These are phyloP conservation scores for Timandra comae DNA, from an alignment of 2,888 invertebrate species.

Conservation along the genomic window DNA sequence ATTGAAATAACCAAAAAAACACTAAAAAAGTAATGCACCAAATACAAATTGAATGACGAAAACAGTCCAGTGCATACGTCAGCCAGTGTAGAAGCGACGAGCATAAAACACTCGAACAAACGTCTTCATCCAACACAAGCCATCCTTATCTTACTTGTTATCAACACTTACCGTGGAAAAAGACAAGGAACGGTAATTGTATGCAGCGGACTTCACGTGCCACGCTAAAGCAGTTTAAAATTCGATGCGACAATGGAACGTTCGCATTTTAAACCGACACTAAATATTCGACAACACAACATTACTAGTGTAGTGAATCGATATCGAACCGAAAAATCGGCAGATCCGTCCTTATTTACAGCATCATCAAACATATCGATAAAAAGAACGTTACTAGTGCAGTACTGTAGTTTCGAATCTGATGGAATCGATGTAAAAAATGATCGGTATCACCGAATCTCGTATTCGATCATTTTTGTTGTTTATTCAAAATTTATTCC, in stretches of 20 bases:
- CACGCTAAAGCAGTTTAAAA: conserved; percentile 11
- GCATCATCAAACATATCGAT: conserved; percentile 5
- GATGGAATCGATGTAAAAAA: conserved; percentile 13
- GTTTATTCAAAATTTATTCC: conserved; percentile 64
- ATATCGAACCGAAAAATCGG: neutral
- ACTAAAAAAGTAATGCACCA: neutral
- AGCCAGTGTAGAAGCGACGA: conserved; percentile 23
- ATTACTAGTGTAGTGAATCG: conserved; percentile 2
- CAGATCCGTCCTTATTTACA: conserved; percentile 1
- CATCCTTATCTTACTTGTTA: conserved; percentile 33
- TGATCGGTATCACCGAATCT: conserved; percentile 23
- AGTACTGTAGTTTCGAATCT: conserved; percentile 3
- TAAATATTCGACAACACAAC: conserved; percentile 5
- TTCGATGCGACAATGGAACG: conserved; percentile 16
- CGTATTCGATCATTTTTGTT: conserved; percentile 59
- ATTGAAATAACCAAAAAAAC: no score
- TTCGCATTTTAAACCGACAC: conserved; percentile 23
- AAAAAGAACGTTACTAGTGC: conserved; percentile 8
- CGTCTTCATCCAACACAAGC: conserved; percentile 38
- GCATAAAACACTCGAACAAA: conserved; percentile 36
- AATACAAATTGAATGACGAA: conserved; percentile 19
- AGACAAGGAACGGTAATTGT: conserved; percentile 36
- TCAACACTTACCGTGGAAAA: conserved; percentile 27
- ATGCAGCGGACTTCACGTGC: conserved; percentile 22
- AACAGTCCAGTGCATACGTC: conserved; percentile 20